phyloP scores from a whole-genome alignment of 2,113 vertebrate species.

The Chaenocephalus aceratus region DNA sequence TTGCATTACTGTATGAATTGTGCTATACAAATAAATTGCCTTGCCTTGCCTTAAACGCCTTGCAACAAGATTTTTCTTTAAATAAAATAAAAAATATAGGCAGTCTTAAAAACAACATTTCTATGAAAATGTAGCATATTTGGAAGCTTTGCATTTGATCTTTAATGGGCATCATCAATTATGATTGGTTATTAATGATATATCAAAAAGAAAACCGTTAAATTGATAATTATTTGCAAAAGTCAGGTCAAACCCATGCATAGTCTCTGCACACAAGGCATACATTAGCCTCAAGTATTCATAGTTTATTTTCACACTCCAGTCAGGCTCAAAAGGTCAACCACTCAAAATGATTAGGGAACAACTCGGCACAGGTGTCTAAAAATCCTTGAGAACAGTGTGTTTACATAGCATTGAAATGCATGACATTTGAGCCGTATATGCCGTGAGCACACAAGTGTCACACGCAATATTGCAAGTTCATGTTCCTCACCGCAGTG shows the following conservation, averaged over 20 bases:
- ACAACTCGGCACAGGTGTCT: conserved; percentile 51
- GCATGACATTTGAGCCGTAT: conserved; percentile 28
- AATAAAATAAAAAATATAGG: no score
- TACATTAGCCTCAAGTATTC: conserved; percentile 9
- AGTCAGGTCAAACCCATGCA: conserved; percentile 2
- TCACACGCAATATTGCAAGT: conserved; percentile 64
- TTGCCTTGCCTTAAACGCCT: background rate
- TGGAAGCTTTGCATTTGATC: no score
- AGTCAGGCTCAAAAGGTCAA: conserved; percentile 45
- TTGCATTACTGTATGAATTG: no score
- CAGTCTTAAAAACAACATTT: no score
- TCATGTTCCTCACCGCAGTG: background rate
- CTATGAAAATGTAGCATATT: no score
- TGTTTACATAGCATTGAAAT: conserved; percentile 67
- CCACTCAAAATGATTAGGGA: conserved; percentile 42
- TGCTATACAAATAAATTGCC: no score
- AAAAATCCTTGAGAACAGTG: conserved; percentile 38
- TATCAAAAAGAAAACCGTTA: conserved; percentile 20
- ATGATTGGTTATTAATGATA: conserved; percentile 18
- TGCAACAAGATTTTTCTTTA: background rate
- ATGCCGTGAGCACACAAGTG: conserved; percentile 50
- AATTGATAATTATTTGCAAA: conserved; percentile 8
- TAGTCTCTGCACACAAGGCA: background rate
- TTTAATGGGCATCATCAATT: background rate
- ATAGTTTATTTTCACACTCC: conserved; percentile 38